Base-by-base conservation (phyloP, 2,888 invertebrate genomes). In the Epinotia bilunana region DNA sequence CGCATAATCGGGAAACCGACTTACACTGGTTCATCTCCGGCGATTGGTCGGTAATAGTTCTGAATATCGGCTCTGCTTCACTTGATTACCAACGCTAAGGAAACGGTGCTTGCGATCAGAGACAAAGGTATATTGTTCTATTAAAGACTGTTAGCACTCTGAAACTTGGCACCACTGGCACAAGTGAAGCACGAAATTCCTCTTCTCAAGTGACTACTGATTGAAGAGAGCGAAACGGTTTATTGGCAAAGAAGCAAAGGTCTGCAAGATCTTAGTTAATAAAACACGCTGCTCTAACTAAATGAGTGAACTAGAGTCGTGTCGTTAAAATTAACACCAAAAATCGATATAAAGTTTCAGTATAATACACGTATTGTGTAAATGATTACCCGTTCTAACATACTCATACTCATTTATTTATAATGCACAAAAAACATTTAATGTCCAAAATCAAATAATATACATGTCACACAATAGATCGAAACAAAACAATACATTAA, bases 41-140 rank as follows among this genome's bases (percentile, higher is more conserved):
- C 16, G 16, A 49, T 13, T 49, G 16, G n/a, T 53, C 7, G 53
- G 53, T n/a, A n/a, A 53, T n/a, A 16, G 53, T 53, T 53, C n/a
- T n/a, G 53, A 53, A 53, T 53, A n/a, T 7, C n/a, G 16, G 69
- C 76, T 49, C 73, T 39, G 9, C 39, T 39, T 39, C 53, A 72
- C 74, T 76, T 72, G 64, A 55, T 79, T 77, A 72, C 76, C 73
- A 77, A 77, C 64, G 78, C 77, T 72, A 77, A 80, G 77, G 78
- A 78, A 79, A 75, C 77, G 74, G 77, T 75, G 67, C 74, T 75
- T 33, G 60, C 46, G 67, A 72, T 67, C 71, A 58, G 65, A 72
- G 55, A 75, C 67, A 70, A 75, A 75, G 67, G 77, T 77, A 76
- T 75, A 78, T 70, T 79, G 76, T 78, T 77, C 69, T 77, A 72